Base-by-base conservation (phyloP, 1,140 invertebrate species). In the Nebria ingens region DNA sequence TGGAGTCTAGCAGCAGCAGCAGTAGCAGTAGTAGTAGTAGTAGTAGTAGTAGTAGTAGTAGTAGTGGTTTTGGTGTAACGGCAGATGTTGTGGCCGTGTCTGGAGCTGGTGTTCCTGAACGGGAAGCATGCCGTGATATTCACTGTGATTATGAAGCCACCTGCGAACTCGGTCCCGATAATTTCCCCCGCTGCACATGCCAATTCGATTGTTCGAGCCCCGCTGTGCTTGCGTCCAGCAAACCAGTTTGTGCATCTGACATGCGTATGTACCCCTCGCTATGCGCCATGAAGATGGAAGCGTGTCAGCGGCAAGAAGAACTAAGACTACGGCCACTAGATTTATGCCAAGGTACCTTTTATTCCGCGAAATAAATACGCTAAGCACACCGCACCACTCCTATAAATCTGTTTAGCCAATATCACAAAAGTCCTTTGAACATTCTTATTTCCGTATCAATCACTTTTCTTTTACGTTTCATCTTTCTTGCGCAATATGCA, bases 281-380 rank as follows among this genome's bases (percentile, higher is more conserved):
- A 55, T 95, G 91, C 68, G 83, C 85, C 15, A 89, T 94, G 86
- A 84, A 85, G 64, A 85, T 87, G 76, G 84, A 90, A 62, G 86
- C 87, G 3, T 96, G 91, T 71, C 82, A 87, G 58, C 79, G 84
- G 58, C 87, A 91, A 68, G 81, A 85, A 55, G 87, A 92, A 63
- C 79, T 94, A 19, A 76, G 87, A 59, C 75, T 87, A 45, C 73
- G 87, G 59, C 86, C 87, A 0, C 72, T 90, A 60, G 85, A 89
- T 64, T 77, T 90, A 45, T 92, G 89, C 70, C 81, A 90, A 89
- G 87, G 88, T 88, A 61, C 64, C 62, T 59, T 62, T 61, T 34
- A 9, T 6, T 34, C 25, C n/a, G 25, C n/a, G n/a, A n/a, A n/a
- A n/a, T n/a, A n/a, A n/a, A n/a, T n/a, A n/a, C n/a, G n/a, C n/a